Conservation (phyloP, 2,797 vertebrate species). For the Loriculus beryllinus region DNA sequence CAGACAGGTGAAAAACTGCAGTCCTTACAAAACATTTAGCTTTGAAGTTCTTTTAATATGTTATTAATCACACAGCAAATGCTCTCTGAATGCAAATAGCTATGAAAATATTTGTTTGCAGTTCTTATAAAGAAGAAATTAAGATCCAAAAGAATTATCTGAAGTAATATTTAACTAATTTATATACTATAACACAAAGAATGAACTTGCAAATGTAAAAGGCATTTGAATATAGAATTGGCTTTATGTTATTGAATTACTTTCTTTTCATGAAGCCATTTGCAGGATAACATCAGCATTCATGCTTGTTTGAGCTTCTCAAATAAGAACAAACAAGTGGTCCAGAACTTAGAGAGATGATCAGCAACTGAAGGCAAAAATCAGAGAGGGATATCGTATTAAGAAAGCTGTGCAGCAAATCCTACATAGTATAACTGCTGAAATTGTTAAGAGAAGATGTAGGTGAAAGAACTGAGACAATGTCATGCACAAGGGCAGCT, state of each 20-base stretch:
- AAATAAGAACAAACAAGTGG: neutral
- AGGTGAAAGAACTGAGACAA: slow-evolving; percentile 48
- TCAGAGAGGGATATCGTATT: neutral
- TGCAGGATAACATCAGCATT: neutral
- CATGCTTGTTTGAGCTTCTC: neutral
- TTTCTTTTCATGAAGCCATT: neutral
- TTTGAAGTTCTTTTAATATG: neutral
- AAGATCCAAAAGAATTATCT: neutral
- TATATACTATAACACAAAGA: neutral
- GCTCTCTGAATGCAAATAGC: neutral
- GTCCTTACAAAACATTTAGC: neutral
- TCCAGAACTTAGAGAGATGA: neutral
- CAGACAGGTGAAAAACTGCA: neutral
- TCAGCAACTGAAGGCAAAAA: neutral
- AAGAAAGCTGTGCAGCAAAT: neutral
- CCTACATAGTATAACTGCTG: neutral
- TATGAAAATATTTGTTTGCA: neutral
- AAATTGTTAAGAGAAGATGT: neutral
- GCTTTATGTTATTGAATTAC: neutral
- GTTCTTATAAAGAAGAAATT: neutral
- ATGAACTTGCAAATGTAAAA: neutral
- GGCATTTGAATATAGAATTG: neutral
- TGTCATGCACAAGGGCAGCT: slow-evolving; percentile 42
- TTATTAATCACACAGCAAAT: neutral
- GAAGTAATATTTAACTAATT: neutral